Percentiles rank a stretch among this genome's conserved stretches.
Evolutionary conservation across 2,113 vertebrate species (phyloP).

Genomic region (Tretioscincus oriximinensis): DNA sequence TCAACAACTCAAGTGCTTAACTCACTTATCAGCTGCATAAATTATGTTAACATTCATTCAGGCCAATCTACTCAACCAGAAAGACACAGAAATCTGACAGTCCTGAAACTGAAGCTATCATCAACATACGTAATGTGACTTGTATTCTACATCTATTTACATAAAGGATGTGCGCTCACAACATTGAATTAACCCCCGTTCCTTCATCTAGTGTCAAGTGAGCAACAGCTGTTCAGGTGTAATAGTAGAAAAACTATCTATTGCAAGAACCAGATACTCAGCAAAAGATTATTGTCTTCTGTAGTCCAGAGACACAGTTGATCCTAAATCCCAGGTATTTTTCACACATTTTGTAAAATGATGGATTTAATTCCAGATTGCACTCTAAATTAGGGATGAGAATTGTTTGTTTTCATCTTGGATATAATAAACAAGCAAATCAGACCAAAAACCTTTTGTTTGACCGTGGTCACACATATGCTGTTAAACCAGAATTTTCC

Average conservation of each 20-base stretch:
- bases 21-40: conserved; percentile 77
- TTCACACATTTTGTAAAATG: neutral
- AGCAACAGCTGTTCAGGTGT: conserved; percentile 76
- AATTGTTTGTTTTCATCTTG: neutral
- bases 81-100: conserved; percentile 75
- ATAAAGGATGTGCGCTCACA: conserved; percentile 33
- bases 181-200: too few species aligned
- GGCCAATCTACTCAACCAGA: conserved; percentile 70
- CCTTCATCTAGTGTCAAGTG: conserved; percentile 56
- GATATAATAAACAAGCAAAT: neutral
- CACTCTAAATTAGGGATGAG: neutral
- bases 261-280: conserved; percentile 5
- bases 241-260: conserved; percentile 62
- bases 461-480: too few species aligned
- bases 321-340: neutral
- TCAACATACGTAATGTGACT: conserved; percentile 59
- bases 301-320: neutral
- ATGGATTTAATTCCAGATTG: neutral
- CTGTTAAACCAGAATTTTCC: too few species aligned
- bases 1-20: conserved; percentile 79
- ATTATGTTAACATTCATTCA: conserved; percentile 75
- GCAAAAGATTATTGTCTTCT: neutral
- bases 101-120: conserved; percentile 65
- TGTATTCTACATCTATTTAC: conserved; percentile 81
- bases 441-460: too few species aligned